Base-by-base conservation (phyloP, 2,888 invertebrate genomes). In the Amaurobius ferox region DNA sequence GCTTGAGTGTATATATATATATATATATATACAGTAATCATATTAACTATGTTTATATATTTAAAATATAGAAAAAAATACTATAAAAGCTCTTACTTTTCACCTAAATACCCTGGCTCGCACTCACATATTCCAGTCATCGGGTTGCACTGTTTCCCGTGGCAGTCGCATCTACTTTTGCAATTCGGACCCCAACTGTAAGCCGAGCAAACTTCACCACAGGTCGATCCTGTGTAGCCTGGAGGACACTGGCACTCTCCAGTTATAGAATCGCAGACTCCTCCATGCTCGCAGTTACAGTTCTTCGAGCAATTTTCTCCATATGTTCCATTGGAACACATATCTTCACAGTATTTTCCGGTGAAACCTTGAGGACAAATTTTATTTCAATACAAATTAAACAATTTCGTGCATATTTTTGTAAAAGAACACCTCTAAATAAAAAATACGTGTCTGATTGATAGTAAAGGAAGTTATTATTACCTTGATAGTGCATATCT, bases 201-300 rank as follows among this genome's bases (percentile, higher is more conserved):
- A n/a, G 70, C 48, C 0, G 87, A 61, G 29, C 88, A 88, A 19
- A 80, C 55, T 16, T 74, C 67, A n/a, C 87, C 88, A 39, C 87
- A 97, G 90, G 92, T 94, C 29, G 96, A 97, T 86, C 81, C 81
- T 13, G 74, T 76, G n/a, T 70, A 73, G 35, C 88, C 73, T 26
- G 79, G 23, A 39, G 66, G 64, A n/a, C 83, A 83, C 16, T 72
- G 55, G 32, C 83, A 83, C 1, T 29, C 29, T 7, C 80, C 80
- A 0, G 73, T 74, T 2, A 26, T 23, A 3, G 6, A 7, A n/a
- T 83, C 70, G 68, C 80, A 81, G 5, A 64, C 68, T 1, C 44
- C 39, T 0, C 40, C 66, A 26, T 80, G 35, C 9, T 19, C 29
- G 35, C 83, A 83, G 0, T 55, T 28, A 16, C 83, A 83, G n/a